phyloP scores from a whole-genome alignment of 2,797 vertebrate genomes.

The Rhadinocentrus ornatus region DNA sequence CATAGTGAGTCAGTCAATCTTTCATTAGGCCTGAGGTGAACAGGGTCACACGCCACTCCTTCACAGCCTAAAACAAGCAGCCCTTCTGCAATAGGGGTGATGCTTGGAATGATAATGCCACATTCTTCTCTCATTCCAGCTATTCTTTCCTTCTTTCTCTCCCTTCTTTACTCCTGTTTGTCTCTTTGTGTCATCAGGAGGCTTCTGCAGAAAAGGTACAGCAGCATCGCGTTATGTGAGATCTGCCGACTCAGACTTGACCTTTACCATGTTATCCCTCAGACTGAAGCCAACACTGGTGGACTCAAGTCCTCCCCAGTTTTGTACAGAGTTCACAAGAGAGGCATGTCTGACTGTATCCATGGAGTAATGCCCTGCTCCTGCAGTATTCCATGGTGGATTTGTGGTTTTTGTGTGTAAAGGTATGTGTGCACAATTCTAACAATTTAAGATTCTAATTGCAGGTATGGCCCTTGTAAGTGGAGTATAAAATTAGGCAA shows the following conservation, averaged over 20 bases:
- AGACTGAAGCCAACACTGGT: slow-evolving; percentile 70
- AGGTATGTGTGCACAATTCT: slow-evolving; percentile 1
- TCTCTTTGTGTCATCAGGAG: slow-evolving; percentile 71
- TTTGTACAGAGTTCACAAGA: slow-evolving; percentile 43
- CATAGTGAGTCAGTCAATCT: slow-evolving; percentile 81
- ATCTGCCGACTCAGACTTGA: slow-evolving; percentile 84
- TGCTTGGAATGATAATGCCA: slow-evolving; percentile 87
- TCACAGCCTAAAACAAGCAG: slow-evolving; percentile 83
- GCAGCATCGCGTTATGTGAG: slow-evolving; percentile 80
- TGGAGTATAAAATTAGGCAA: slow-evolving; percentile 20
- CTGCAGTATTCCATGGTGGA: slow-evolving; percentile 34
- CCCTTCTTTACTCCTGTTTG: slow-evolving; percentile 29
- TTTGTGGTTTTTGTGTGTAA: slow-evolving; percentile 34
- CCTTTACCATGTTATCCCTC: slow-evolving; percentile 79
- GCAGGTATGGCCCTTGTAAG: slow-evolving; percentile 37
- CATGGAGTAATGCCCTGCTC: slow-evolving; percentile 43
- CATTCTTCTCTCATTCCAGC: slow-evolving; percentile 60
- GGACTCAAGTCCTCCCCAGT: slow-evolving; percentile 45
- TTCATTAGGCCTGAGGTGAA: slow-evolving; percentile 88
- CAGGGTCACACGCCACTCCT: slow-evolving; percentile 86
- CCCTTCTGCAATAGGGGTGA: slow-evolving; percentile 85
- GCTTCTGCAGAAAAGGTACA: slow-evolving; percentile 67
- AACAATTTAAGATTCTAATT: slow-evolving; percentile 38
- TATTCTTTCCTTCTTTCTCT: slow-evolving; percentile 23
- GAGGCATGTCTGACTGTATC: slow-evolving; percentile 39